These are phyloP conservation scores for Neoarius graeffei DNA, from an alignment of 2,113 vertebrate genomes.

Conservation along the genomic window DNA sequence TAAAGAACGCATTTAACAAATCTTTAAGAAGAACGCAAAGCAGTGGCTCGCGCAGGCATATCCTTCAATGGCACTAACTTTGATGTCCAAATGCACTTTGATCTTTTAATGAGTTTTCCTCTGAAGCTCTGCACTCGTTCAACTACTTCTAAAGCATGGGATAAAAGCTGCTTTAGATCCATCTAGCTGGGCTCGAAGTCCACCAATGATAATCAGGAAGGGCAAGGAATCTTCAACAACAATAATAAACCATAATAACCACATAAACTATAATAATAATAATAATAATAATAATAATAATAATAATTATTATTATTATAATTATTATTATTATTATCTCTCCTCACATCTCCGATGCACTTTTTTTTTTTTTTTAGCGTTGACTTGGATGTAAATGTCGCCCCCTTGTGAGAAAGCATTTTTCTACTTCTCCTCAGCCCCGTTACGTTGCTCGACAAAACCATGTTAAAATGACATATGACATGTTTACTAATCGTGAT, in stretches of 20 bases:
- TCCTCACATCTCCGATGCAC: not conserved
- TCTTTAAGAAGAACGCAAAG: slow-evolving; percentile 24
- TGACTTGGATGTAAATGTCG: slow-evolving; percentile 3
- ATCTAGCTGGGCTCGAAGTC: slow-evolving; percentile 5
- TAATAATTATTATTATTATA: not conserved
- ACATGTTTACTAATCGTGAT: not conserved
- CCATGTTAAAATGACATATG: not conserved
- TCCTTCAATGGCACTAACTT: slow-evolving; percentile 58
- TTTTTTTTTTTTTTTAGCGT: not conserved
- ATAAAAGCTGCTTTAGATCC: slow-evolving; percentile 50
- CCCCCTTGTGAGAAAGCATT: slow-evolving; percentile 27
- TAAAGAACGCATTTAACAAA: slow-evolving; percentile 46
- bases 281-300: no score
- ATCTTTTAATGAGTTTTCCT: slow-evolving; percentile 69
- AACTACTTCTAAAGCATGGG: slow-evolving; percentile 42
- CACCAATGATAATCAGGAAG: not conserved
- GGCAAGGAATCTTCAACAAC: not conserved
- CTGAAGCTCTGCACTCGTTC: slow-evolving; percentile 40
- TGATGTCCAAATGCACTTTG: slow-evolving; percentile 66
- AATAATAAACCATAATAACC: not conserved
- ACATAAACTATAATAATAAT: no score
- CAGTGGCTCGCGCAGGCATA: slow-evolving; percentile 34
- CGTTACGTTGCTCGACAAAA: not conserved
- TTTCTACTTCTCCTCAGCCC: not conserved
- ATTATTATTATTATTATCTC: not conserved